Percentiles rank a stretch among this genome's conserved stretches.
phyloP scores from a whole-genome alignment of 2,888 invertebrate species.

The Parnassius glacialis region DNA sequence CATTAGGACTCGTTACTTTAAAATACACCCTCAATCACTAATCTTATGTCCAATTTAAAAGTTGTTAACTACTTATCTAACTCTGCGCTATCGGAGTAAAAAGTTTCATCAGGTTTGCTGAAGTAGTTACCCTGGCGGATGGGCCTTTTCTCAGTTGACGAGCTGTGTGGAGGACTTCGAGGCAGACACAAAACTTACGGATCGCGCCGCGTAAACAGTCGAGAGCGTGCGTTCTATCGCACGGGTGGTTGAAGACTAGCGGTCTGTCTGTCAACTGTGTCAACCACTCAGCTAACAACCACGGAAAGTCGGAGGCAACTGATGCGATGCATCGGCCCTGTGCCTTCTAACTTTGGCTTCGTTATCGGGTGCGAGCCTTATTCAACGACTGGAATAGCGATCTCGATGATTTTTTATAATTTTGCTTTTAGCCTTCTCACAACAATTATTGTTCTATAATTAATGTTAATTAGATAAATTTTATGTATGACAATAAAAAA shows the following conservation, averaged over 20 bases:
- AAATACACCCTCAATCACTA: conserved; percentile 1
- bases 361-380: neutral
- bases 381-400: neutral
- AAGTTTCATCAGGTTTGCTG: conserved; percentile 16
- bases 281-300: neutral
- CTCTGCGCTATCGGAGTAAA: conserved; percentile 19
- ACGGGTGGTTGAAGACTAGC: conserved; percentile 52
- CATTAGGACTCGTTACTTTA: no score
- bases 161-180: conserved; percentile 45
- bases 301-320: neutral
- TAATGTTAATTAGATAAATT: no score
- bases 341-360: conserved; percentile 1
- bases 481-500: no score
- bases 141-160: conserved; percentile 28
- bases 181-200: conserved; percentile 70
- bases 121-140: conserved; percentile 13
- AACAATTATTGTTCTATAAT: no score
- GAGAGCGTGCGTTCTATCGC: conserved; percentile 51
- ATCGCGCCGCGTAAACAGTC: conserved; percentile 35
- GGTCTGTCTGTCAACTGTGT: neutral
- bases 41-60: neutral
- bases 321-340: conserved; percentile 13
- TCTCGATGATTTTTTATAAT: neutral
- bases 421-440: no score
- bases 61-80: conserved; percentile 29